These are phyloP conservation scores for Limosa lapponica DNA, from an alignment of 2,797 vertebrate species.

Conservation along the genomic window DNA sequence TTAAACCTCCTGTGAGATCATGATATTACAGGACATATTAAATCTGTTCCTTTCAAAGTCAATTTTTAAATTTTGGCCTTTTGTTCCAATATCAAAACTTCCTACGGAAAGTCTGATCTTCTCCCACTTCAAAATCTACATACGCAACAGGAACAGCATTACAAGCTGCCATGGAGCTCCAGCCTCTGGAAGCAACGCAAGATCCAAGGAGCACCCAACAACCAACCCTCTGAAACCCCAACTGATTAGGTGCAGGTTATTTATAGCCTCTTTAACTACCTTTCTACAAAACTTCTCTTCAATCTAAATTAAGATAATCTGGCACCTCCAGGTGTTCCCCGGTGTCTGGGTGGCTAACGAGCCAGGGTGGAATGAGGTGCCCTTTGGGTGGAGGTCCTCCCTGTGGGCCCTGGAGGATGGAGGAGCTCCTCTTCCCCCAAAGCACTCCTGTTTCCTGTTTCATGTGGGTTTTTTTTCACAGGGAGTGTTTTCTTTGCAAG, in stretches of 20 bases:
- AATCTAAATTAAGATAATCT: not conserved
- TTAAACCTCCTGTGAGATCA: not conserved
- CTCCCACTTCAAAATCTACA: not conserved
- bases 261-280: not conserved
- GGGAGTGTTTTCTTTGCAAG: not conserved
- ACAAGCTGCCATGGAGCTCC: not conserved
- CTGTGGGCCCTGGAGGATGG: not conserved
- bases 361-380: not conserved
- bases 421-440: not conserved
- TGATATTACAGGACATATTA: not conserved
- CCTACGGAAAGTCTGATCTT: not conserved
- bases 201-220: not conserved
- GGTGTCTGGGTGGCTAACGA: not conserved
- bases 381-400: not conserved
- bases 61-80: not conserved
- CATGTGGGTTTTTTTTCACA: accelerated
- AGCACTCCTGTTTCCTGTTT: accelerated
- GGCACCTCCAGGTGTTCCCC: not conserved
- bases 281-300: not conserved
- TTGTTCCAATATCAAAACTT: not conserved
- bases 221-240: not conserved
- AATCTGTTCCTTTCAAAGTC: not conserved
- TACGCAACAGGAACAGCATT: accelerated
- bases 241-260: accelerated
- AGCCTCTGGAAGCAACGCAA: not conserved